Conservation (phyloP, 2,888 invertebrate species). For the Piscicola geometra region DNA sequence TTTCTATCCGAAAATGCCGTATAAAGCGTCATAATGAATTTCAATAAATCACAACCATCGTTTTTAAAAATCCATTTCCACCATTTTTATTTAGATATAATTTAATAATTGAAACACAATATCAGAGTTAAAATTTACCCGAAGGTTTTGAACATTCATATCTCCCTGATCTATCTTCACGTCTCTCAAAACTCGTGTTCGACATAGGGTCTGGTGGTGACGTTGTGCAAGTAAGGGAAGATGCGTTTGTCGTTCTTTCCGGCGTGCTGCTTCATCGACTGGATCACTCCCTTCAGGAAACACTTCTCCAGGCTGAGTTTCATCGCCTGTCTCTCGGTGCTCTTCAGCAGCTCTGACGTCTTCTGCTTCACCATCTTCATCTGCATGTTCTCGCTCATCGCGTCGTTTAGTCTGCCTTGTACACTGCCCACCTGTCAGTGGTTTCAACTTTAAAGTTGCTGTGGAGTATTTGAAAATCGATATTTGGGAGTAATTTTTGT, state of each 20-base stretch:
- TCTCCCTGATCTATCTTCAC: too few species aligned
- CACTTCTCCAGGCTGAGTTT: neutral
- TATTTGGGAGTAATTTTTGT: too few species aligned
- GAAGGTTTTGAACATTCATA: too few species aligned
- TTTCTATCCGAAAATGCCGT: too few species aligned
- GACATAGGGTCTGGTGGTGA: constrained; percentile 4
- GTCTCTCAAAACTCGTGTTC: neutral
- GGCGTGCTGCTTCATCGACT: neutral
- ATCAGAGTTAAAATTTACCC: too few species aligned
- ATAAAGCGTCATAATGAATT: too few species aligned
- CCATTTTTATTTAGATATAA: too few species aligned
- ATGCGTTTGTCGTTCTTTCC: neutral
- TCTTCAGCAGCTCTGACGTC: neutral
- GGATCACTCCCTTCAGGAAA: neutral
- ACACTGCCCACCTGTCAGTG: neutral
- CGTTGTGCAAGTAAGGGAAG: neutral
- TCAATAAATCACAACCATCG: too few species aligned
- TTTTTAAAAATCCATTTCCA: too few species aligned
- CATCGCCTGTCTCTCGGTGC: neutral
- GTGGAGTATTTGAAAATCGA: too few species aligned
- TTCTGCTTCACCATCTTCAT: neutral
- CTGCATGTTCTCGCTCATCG: neutral
- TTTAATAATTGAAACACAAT: too few species aligned
- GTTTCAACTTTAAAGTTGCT: too few species aligned
- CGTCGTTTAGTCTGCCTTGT: neutral